phyloP scores from a whole-genome alignment of 2,113 vertebrate genomes.

The Rhinopithecus roxellana region DNA sequence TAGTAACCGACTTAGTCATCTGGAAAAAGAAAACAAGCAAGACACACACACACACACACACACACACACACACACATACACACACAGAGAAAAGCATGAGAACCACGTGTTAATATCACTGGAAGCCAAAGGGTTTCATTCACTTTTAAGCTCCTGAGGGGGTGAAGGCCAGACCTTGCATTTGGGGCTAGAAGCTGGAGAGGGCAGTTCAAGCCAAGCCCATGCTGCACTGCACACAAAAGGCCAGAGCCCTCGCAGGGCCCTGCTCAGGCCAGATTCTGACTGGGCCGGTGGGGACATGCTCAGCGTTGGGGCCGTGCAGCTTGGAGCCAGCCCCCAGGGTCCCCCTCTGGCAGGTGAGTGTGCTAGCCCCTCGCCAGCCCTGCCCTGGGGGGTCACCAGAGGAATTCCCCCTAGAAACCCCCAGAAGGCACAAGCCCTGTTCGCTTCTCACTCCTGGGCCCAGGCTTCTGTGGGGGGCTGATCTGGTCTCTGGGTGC shows the following conservation, averaged over 20 bases:
- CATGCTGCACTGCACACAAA: conserved; percentile 58
- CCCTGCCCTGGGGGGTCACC: not conserved
- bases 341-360: not conserved
- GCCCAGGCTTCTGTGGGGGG: not conserved
- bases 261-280: not conserved
- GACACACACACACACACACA: conserved; percentile 75
- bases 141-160: conserved; percentile 33
- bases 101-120: conserved; percentile 80
- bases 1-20: conserved; percentile 99
- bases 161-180: not conserved
- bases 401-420: not conserved
- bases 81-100: conserved; percentile 80
- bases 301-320: conserved; percentile 40
- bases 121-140: conserved; percentile 69
- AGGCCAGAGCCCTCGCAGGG: not conserved
- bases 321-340: not conserved
- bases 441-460: not conserved
- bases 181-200: conserved; percentile 33
- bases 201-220: conserved; percentile 66
- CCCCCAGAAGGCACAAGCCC: not conserved
- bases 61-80: conserved; percentile 69
- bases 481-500: not conserved
- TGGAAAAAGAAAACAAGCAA: conserved; percentile 86
- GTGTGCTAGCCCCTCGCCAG: not conserved
- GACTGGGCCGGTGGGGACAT: not conserved